These are phyloP conservation scores for Rhodinocichla rosea DNA, from an alignment of 2,113 vertebrate genomes.

Conservation along the genomic window DNA sequence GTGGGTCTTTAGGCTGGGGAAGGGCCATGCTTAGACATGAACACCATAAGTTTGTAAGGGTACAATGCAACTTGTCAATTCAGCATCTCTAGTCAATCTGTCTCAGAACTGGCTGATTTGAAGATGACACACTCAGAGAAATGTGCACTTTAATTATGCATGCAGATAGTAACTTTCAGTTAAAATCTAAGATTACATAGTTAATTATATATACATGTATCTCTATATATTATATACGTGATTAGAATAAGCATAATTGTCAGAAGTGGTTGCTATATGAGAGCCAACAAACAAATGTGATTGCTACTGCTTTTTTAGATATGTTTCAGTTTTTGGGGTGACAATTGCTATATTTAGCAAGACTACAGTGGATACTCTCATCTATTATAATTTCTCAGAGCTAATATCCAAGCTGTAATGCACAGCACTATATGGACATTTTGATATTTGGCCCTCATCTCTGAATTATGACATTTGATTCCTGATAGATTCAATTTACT, in stretches of 20 bases:
- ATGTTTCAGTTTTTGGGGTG: not conserved
- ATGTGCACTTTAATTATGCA: not conserved
- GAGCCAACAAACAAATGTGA: not conserved
- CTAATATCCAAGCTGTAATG: not conserved
- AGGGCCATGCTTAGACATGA: not conserved
- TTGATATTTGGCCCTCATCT: not conserved
- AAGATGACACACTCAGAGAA: not conserved
- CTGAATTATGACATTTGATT: not conserved
- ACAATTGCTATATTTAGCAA: not conserved
- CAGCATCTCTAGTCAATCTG: not conserved
- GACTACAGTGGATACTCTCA: not conserved
- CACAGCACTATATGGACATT: not conserved
- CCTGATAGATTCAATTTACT: not conserved
- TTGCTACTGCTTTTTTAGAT: not conserved
- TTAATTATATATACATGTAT: not conserved
- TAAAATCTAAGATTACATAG: not conserved
- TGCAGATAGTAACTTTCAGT: not conserved
- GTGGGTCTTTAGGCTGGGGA: not conserved
- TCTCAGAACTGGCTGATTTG: not conserved
- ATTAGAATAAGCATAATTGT: not conserved
- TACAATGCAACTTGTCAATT: not conserved
- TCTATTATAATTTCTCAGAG: not conserved
- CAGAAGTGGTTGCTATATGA: not conserved
- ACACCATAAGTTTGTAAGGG: not conserved
- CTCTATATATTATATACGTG: not conserved